These are phyloP conservation scores for Macrotis lagotis DNA, from an alignment of 2,113 vertebrate genomes.

Conservation along the genomic window DNA sequence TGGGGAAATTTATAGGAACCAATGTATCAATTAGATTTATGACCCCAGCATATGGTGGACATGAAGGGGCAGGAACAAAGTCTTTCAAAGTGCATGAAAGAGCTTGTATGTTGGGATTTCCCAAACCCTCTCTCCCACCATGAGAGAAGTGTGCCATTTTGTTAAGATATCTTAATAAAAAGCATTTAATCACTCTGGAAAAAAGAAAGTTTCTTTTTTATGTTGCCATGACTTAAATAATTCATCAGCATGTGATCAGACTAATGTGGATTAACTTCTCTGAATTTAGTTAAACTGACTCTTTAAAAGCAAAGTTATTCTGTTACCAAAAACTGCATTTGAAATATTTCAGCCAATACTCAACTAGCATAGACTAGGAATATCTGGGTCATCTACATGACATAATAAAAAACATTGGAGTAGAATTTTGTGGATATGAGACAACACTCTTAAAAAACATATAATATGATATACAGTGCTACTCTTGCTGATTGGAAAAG, in stretches of 20 bases:
- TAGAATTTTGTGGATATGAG: background rate
- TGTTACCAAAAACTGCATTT: background rate
- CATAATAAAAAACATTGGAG: background rate
- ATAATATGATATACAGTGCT: constrained; percentile 14
- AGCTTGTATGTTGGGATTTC: too few relatives aligned
- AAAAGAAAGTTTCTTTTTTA: too few relatives aligned
- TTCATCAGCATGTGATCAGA: background rate
- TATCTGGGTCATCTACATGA: background rate
- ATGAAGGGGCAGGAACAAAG: too few relatives aligned
- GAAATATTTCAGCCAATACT: background rate
- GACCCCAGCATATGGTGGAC: too few relatives aligned
- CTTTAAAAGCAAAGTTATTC: background rate
- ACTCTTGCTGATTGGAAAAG: constrained; percentile 61
- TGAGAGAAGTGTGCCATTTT: too few relatives aligned
- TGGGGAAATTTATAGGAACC: too few relatives aligned
- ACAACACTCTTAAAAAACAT: background rate
- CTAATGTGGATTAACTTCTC: background rate
- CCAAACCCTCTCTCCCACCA: too few relatives aligned
- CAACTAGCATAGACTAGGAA: background rate
- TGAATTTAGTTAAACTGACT: background rate
- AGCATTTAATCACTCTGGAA: too few relatives aligned
- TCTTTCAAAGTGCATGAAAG: too few relatives aligned
- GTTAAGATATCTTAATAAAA: too few relatives aligned
- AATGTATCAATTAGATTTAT: too few relatives aligned
- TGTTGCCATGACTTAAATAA: background rate